Conservation (phyloP, 2,113 vertebrate species). For the Laterallus jamaicensis region DNA sequence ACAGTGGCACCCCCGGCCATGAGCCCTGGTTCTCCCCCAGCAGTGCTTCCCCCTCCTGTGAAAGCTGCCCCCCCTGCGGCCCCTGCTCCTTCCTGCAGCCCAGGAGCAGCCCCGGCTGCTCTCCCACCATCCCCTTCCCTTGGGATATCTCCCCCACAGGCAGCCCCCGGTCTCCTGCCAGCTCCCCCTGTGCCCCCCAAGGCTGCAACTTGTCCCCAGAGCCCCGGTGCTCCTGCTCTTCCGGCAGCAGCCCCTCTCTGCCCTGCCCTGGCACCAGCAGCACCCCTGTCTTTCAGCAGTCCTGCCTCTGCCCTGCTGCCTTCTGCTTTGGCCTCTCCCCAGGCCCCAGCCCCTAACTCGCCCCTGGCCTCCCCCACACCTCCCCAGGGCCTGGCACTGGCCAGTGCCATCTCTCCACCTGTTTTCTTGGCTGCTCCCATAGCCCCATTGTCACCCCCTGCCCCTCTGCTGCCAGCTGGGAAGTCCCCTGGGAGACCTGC, state of each 20-base stretch:
- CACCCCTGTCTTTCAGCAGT: not conserved
- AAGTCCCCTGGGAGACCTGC: not conserved
- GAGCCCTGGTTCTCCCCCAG: constrained; percentile 34
- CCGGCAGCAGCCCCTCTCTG: not conserved
- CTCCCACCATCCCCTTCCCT: not conserved
- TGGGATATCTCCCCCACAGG: not conserved
- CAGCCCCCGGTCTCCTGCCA: not conserved
- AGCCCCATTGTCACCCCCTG: not conserved
- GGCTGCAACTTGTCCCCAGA: not conserved
- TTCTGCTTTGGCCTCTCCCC: not conserved
- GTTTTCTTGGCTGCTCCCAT: not conserved
- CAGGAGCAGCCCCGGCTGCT: not conserved
- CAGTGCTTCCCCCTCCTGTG: constrained; percentile 58
- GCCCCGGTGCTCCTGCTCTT: not conserved
- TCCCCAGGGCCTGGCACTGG: not conserved
- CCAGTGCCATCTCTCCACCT: not conserved
- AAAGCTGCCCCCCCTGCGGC: not conserved
- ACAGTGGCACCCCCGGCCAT: accelerated
- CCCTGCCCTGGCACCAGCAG: not conserved
- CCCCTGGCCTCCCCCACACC: not conserved
- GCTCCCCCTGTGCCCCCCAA: not conserved
- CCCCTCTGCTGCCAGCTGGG: not conserved
- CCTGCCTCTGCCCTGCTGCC: not conserved
- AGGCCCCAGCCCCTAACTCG: not conserved
- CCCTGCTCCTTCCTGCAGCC: not conserved